phyloP scores from a whole-genome alignment of 23 tunicate species.

The Pegea sp. region DNA sequence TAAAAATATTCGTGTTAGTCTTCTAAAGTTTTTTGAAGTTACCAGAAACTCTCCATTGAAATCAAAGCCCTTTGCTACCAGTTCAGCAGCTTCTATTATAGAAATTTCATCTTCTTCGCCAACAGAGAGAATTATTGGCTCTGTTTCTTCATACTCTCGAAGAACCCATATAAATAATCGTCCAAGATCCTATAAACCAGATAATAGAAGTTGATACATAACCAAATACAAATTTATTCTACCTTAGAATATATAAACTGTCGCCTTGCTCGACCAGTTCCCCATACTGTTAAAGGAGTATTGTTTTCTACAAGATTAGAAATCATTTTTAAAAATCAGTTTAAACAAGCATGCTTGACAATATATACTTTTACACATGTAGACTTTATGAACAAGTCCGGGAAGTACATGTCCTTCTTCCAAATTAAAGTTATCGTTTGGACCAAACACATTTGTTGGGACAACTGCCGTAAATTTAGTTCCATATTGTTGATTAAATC shows the following conservation, averaged over 20 bases:
- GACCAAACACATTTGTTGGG: constrained; percentile 96
- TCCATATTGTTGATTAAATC: constrained; percentile 71
- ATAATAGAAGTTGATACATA: not conserved
- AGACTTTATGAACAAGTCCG: constrained; percentile 80
- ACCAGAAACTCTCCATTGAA: constrained; percentile 60
- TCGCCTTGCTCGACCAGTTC: constrained; percentile 84
- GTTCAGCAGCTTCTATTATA: constrained; percentile 83
- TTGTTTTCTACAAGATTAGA: constrained; percentile 31
- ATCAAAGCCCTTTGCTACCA: constrained; percentile 81
- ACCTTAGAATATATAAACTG: constrained; percentile 87
- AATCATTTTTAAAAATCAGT: not conserved
- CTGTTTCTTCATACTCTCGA: constrained; percentile 83
- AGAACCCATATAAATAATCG: constrained; percentile 90
- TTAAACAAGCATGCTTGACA: not conserved
- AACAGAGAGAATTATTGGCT: constrained; percentile 88
- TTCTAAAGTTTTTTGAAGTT: no score
- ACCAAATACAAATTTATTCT: constrained; percentile 1
- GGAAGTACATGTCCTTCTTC: constrained; percentile 98
- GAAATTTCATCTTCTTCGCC: constrained; percentile 93
- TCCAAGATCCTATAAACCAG: constrained; percentile 36
- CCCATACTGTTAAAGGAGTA: constrained; percentile 83
- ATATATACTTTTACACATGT: constrained; percentile 52
- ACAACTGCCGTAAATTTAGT: constrained; percentile 82
- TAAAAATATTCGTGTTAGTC: no score
- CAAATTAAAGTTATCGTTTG: constrained; percentile 83